Evolutionary conservation across 2,888 invertebrate species (phyloP).

Genomic region (Acholoe squamosa): DNA sequence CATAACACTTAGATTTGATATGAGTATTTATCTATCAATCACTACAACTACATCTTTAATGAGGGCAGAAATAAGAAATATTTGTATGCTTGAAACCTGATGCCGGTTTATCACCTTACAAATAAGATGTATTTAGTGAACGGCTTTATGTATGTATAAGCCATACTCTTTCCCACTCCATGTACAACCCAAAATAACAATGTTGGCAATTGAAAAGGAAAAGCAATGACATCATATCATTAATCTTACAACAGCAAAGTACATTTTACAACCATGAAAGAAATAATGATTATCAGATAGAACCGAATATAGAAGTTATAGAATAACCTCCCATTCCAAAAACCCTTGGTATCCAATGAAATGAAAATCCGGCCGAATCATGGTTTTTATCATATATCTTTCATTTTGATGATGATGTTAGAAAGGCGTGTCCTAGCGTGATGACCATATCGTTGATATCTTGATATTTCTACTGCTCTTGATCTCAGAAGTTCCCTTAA

Average conservation of each 20-base stretch:
- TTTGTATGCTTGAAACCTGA: conserved; percentile 9
- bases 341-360: conserved; percentile 15
- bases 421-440: not conserved
- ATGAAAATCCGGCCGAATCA: conserved; percentile 34
- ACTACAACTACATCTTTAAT: not conserved
- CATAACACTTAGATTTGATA: conserved; percentile 19
- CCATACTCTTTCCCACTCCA: not conserved
- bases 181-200: not conserved
- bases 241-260: not conserved
- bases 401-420: not conserved
- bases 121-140: conserved; percentile 23
- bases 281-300: no score
- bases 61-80: not conserved
- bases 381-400: conserved; percentile 24
- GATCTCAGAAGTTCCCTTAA: conserved; percentile 45
- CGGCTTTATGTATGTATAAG: not conserved
- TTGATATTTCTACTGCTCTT: conserved; percentile 17
- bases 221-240: conserved; percentile 56
- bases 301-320: not conserved
- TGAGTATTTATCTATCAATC: not conserved
- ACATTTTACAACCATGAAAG: not conserved
- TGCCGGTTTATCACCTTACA: not conserved
- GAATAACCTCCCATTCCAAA: conserved; percentile 42
- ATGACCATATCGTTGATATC: conserved; percentile 27
- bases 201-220: conserved; percentile 15